Conservation (phyloP, 2,113 vertebrate genomes). For the Python bivittatus region DNA sequence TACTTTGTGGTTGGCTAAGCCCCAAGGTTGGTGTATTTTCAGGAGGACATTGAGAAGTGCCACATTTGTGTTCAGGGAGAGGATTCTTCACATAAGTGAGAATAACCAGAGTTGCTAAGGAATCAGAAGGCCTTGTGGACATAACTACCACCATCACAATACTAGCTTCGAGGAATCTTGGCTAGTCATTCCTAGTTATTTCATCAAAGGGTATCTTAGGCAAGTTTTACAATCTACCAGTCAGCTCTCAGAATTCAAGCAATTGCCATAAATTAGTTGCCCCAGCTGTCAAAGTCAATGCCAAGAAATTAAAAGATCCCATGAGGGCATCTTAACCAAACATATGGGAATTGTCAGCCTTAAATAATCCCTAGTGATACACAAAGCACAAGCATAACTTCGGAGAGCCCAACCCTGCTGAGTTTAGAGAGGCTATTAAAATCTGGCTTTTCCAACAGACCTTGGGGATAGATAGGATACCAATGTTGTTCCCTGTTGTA, state of each 20-base stretch:
- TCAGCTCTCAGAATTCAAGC: background rate
- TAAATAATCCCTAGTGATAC: background rate
- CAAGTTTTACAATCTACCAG: background rate
- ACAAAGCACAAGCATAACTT: background rate
- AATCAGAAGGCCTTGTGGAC: background rate
- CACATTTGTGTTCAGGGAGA: background rate
- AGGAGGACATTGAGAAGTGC: background rate
- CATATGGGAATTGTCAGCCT: background rate
- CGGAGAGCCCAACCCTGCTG: background rate
- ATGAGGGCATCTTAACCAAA: background rate
- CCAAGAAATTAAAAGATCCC: background rate
- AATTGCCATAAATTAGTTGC: background rate
- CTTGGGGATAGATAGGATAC: background rate
- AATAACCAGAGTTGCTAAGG: background rate
- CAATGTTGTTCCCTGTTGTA: background rate
- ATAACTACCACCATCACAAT: background rate
- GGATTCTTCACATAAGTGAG: background rate
- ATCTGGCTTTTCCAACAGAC: background rate
- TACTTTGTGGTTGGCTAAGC: background rate
- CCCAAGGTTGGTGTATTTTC: background rate
- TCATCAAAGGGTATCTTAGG: background rate
- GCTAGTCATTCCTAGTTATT: background rate
- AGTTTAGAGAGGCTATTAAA: background rate
- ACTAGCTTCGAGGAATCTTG: background rate
- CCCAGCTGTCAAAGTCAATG: background rate